Evolutionary conservation across 1,140 invertebrate genomes (phyloP).

Genomic region (Chrysopa pallens): DNA sequence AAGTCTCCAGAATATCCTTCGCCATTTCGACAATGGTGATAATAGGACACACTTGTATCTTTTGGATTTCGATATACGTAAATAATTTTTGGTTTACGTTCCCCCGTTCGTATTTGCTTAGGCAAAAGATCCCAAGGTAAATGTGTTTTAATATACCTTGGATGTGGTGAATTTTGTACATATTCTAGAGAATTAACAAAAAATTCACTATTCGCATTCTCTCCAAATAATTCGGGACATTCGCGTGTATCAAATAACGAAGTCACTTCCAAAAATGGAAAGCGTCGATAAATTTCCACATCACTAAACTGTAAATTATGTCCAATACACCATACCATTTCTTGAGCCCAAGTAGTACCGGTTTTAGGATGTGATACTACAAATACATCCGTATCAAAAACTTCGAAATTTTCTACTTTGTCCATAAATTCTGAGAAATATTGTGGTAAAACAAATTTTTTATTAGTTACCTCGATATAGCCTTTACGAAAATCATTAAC

Average conservation of each 20-base stretch:
- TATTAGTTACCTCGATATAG: neutral
- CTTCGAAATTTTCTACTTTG: constrained; percentile 21
- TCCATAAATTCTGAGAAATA: constrained; percentile 13
- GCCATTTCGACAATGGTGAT: constrained; percentile 43
- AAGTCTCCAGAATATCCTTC: constrained; percentile 41
- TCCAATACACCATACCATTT: constrained; percentile 35
- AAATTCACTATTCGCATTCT: constrained; percentile 8
- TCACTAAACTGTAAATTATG: constrained; percentile 30
- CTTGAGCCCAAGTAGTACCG: constrained; percentile 39
- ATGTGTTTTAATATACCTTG: constrained; percentile 51
- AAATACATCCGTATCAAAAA: constrained; percentile 32
- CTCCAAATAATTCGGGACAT: constrained; percentile 12
- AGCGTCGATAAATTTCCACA: constrained; percentile 14
- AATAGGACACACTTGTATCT: constrained; percentile 62
- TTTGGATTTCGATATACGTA: constrained; percentile 67
- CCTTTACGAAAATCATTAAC: neutral
- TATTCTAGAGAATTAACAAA: constrained; percentile 23
- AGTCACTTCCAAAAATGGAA: constrained; percentile 21
- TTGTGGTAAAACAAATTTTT: constrained; percentile 10
- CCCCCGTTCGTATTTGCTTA: constrained; percentile 26
- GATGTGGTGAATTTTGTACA: constrained; percentile 22
- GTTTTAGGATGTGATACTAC: constrained; percentile 26
- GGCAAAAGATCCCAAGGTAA: constrained; percentile 47
- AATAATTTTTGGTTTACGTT: constrained; percentile 40
- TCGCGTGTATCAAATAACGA: neutral